Percentiles rank a stretch among this genome's conserved stretches.
phyloP scores from a whole-genome alignment of 2,888 invertebrate genomes.

The Chironomus tentans region DNA sequence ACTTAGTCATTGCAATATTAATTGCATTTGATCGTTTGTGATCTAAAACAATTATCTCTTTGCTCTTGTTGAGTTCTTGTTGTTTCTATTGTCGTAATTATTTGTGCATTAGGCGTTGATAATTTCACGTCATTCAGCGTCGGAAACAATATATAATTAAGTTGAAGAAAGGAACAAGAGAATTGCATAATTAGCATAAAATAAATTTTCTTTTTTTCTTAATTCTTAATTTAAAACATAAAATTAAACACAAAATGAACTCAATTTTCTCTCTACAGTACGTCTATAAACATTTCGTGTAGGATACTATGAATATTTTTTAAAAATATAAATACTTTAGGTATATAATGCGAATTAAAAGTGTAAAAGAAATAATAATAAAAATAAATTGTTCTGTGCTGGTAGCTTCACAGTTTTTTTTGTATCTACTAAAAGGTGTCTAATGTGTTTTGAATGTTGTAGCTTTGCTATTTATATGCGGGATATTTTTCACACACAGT shows the following conservation, averaged over 20 bases:
- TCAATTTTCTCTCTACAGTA: too few species aligned
- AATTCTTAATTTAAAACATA: background rate
- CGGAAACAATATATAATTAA: background rate
- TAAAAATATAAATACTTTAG: too few species aligned
- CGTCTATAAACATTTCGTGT: too few species aligned
- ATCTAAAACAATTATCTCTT: constrained; percentile 89
- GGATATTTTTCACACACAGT: too few species aligned
- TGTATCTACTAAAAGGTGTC: too few species aligned
- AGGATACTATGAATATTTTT: too few species aligned
- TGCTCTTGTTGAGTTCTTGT: constrained; percentile 75
- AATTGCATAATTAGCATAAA: background rate
- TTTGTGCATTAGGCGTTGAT: background rate
- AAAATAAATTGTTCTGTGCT: too few species aligned
- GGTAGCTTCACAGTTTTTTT: too few species aligned
- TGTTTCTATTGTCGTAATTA: constrained; percentile 52
- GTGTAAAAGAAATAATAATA: too few species aligned
- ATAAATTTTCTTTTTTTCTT: background rate
- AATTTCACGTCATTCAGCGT: background rate
- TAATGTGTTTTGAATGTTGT: too few species aligned
- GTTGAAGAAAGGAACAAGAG: background rate
- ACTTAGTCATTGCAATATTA: constrained; percentile 97
- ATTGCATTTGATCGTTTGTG: constrained; percentile 98
- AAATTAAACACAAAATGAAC: background rate
- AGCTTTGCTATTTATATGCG: too few species aligned
- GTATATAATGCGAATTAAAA: too few species aligned